Conservation (phyloP, 2,113 vertebrate species). For the Scatophagus argus region DNA sequence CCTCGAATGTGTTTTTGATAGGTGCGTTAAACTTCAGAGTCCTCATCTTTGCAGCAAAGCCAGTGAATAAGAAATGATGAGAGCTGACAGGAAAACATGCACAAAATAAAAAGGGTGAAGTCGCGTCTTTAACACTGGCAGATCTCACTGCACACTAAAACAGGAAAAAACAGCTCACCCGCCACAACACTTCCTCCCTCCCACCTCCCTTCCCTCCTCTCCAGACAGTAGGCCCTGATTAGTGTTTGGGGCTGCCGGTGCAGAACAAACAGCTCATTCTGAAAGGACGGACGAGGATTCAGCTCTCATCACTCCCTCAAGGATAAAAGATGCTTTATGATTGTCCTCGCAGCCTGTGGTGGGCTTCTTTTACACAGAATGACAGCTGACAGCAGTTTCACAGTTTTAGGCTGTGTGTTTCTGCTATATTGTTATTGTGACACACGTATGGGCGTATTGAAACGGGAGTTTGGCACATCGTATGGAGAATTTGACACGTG, state of each 20-base stretch:
- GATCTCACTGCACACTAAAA: not conserved
- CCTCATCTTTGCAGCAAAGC: not conserved
- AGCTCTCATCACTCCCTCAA: constrained; percentile 2
- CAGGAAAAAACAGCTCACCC: not conserved
- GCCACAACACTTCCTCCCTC: not conserved
- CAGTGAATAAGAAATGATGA: not conserved
- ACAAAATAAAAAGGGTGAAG: not conserved
- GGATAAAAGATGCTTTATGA: constrained; percentile 52
- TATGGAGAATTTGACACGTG: not conserved
- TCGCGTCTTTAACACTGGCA: not conserved
- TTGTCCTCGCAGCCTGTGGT: constrained; percentile 1
- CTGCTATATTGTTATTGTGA: constrained; percentile 26
- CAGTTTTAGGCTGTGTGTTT: not conserved
- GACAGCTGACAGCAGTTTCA: constrained; percentile 47
- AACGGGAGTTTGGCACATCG: constrained; percentile 11
- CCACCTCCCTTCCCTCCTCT: not conserved
- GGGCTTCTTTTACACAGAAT: constrained; percentile 1
- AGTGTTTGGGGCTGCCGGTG: constrained; percentile 39
- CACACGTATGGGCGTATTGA: not conserved
- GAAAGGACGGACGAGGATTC: constrained; percentile 15
- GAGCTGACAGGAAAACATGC: not conserved
- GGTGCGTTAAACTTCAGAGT: not conserved
- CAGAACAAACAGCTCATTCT: constrained; percentile 47
- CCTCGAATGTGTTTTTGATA: not conserved
- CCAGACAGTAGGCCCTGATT: constrained; percentile 44